Percentiles rank a stretch among this genome's conserved stretches.
Evolutionary conservation across 2,113 vertebrate genomes (phyloP).

Genomic region (Vombatus ursinus): DNA sequence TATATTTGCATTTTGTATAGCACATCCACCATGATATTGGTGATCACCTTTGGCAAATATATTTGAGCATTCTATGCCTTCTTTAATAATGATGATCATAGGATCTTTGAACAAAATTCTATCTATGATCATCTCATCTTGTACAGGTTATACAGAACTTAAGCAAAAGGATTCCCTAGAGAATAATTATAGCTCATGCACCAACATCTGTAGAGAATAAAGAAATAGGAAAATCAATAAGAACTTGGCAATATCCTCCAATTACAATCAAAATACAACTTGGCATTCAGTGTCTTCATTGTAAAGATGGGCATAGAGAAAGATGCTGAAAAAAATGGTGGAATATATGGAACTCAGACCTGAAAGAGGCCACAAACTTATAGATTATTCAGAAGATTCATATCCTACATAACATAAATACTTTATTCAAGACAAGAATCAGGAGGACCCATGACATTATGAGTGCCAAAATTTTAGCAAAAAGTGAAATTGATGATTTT

Average conservation of each 20-base stretch:
- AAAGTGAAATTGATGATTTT: background rate
- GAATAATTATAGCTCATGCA: background rate
- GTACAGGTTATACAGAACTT: too few species aligned
- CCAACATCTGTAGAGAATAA: background rate
- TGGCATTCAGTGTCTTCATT: background rate
- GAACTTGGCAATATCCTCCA: background rate
- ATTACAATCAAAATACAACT: background rate
- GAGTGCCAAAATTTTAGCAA: background rate
- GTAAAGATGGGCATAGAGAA: background rate
- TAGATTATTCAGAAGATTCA: background rate
- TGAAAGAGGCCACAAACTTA: background rate
- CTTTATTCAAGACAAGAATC: background rate
- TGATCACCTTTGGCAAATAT: background rate
- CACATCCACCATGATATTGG: background rate
- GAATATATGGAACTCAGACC: background rate
- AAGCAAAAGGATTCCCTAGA: background rate
- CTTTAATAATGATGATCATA: background rate
- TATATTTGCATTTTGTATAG: background rate
- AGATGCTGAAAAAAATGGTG: background rate
- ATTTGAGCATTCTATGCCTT: background rate
- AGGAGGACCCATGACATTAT: background rate
- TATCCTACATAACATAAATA: background rate
- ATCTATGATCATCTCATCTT: background rate
- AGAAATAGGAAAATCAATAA: background rate
- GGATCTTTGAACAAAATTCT: background rate